Conservation (phyloP, 92 coral and sea anemone genomes). For the Metridium senile region DNA sequence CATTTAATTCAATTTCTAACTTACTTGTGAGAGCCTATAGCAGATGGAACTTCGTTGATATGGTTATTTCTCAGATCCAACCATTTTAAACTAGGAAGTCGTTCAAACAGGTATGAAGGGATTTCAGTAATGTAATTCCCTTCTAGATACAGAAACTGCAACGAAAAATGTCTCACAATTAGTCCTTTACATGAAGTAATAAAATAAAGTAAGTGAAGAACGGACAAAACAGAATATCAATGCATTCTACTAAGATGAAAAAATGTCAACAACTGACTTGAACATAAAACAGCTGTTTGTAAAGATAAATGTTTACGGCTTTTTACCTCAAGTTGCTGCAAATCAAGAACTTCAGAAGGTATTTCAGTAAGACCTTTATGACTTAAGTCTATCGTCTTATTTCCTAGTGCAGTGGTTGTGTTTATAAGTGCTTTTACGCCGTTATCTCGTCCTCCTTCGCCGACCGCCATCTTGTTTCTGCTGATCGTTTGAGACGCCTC, state of each 20-base stretch:
- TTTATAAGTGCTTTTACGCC: conserved; percentile 85
- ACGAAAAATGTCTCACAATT: not conserved
- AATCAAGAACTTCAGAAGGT: conserved; percentile 74
- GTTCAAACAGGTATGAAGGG: conserved; percentile 82
- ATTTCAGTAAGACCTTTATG: conserved; percentile 77
- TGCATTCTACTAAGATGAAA: too few relatives aligned
- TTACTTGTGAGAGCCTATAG: conserved; percentile 93
- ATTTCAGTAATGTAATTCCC: conserved; percentile 74
- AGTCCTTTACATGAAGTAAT: not conserved
- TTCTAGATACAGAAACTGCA: conserved; percentile 88
- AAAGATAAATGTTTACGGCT: not conserved
- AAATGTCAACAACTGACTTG: not conserved
- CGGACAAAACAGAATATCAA: not conserved
- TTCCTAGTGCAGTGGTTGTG: conserved; percentile 86
- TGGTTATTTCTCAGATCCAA: conserved; percentile 93
- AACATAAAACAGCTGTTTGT: not conserved
- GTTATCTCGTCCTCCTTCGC: conserved; percentile 47
- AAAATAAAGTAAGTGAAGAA: not conserved
- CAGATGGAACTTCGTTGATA: conserved; percentile 63
- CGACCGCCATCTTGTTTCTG: conserved; percentile 90
- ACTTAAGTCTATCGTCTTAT: conserved; percentile 81
- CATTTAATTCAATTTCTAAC: not conserved
- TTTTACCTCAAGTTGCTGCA: conserved; percentile 87
- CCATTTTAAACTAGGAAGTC: conserved; percentile 87
- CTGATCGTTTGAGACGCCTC: not conserved